Evolutionary conservation across 2,888 invertebrate genomes (phyloP).

Genomic region (Macrophya annulata): DNA sequence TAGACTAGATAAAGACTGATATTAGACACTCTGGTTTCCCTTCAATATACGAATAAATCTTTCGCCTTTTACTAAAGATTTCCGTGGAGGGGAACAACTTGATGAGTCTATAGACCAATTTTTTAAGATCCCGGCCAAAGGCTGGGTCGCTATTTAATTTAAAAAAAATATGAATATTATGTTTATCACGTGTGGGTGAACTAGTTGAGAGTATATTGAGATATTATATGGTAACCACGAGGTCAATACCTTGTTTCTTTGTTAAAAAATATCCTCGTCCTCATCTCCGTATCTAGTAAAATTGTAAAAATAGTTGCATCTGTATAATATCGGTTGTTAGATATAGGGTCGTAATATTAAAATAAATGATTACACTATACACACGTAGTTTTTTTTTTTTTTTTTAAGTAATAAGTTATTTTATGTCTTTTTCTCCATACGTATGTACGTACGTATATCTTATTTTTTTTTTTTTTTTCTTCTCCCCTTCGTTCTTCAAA

Average conservation of each 20-base stretch:
- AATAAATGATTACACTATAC: neutral
- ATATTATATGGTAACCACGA: too few relatives aligned
- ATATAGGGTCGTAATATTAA: too few relatives aligned
- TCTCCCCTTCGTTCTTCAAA: neutral
- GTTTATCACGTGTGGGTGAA: too few relatives aligned
- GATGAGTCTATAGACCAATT: conserved; percentile 75
- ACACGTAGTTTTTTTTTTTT: neutral
- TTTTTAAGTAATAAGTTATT: conserved; percentile 46
- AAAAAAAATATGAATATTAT: too few relatives aligned
- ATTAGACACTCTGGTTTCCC: conserved; percentile 76
- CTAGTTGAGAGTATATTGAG: too few relatives aligned
- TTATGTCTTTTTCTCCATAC: neutral
- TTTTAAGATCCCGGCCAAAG: conserved; percentile 70
- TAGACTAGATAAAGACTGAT: neutral
- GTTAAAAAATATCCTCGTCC: too few relatives aligned
- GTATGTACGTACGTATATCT: neutral
- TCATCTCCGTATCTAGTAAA: too few relatives aligned
- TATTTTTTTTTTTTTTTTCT: neutral
- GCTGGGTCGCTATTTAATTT: conserved; percentile 64
- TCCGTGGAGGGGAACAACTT: conserved; percentile 77
- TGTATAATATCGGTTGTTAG: too few relatives aligned
- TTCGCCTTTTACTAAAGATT: conserved; percentile 81
- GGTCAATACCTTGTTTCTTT: too few relatives aligned
- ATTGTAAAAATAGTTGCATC: too few relatives aligned
- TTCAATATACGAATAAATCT: conserved; percentile 79